phyloP scores from a whole-genome alignment of 92 coral and sea anemone genomes.

The Phenganax subtilis region DNA sequence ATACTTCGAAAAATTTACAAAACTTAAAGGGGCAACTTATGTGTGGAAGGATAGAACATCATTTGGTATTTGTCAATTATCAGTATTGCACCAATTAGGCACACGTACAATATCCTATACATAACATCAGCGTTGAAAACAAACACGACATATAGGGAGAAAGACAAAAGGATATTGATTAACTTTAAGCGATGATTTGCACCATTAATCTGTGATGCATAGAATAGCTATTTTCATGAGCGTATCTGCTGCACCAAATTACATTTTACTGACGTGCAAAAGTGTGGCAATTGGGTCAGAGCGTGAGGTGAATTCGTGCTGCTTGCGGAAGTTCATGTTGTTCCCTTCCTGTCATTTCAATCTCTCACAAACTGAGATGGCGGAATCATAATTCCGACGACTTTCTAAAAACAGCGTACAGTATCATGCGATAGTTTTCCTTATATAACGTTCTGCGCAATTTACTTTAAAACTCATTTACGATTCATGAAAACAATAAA shows the following conservation, averaged over 20 bases:
- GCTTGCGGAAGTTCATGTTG: too few relatives aligned
- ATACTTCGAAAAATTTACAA: background rate
- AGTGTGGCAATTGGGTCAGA: too few relatives aligned
- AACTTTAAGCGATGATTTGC: background rate
- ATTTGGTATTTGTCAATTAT: constrained; percentile 16
- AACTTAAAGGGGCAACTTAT: background rate
- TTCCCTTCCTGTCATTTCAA: too few relatives aligned
- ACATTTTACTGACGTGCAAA: background rate
- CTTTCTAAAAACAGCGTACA: too few relatives aligned
- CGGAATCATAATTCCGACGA: too few relatives aligned
- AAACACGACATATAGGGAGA: background rate
- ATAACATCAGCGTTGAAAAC: background rate
- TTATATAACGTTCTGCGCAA: too few relatives aligned
- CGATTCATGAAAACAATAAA: too few relatives aligned
- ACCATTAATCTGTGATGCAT: background rate
- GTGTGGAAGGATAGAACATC: background rate
- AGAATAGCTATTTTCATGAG: background rate
- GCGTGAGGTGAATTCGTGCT: too few relatives aligned
- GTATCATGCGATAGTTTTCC: too few relatives aligned
- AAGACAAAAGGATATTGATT: background rate
- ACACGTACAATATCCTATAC: background rate
- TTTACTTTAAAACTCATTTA: too few relatives aligned
- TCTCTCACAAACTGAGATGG: too few relatives aligned
- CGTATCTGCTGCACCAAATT: background rate
- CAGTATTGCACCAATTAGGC: background rate